A percentile compares a stretch with the other conserved stretches of the same genome.
Evolutionary conservation across 2,888 invertebrate species (phyloP).

Genomic region (Eilema sororculum): DNA sequence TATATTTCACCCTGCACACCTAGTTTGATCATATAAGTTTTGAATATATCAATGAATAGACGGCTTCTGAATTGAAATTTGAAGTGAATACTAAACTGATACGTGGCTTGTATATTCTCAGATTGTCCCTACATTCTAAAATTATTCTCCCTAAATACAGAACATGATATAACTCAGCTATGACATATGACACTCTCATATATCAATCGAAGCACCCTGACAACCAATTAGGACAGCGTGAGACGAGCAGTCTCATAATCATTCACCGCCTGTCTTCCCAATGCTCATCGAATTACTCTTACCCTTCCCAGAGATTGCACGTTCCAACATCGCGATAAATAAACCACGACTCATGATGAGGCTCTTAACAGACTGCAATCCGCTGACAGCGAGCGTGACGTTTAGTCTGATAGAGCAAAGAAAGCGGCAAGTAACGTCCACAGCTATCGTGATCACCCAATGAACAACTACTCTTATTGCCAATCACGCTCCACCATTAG

Average conservation of each 20-base stretch:
- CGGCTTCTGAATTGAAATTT: neutral
- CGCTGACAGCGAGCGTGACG: slow-evolving; percentile 65
- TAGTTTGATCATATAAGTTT: too few relatives aligned
- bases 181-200: slow-evolving; percentile 40
- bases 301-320: slow-evolving; percentile 44
- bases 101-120: neutral
- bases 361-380: slow-evolving; percentile 44
- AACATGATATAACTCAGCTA: slow-evolving; percentile 6
- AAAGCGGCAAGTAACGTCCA: slow-evolving; percentile 50
- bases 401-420: slow-evolving; percentile 61
- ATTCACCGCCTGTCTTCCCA: slow-evolving; percentile 35
- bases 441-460: slow-evolving; percentile 71
- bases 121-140: slow-evolving; percentile 1
- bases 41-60: neutral
- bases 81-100: neutral
- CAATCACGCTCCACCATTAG: slow-evolving; percentile 77
- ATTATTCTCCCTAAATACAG: slow-evolving; percentile 24
- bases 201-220: slow-evolving; percentile 46
- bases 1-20: too few relatives aligned
- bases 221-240: slow-evolving; percentile 44
- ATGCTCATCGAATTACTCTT: slow-evolving; percentile 55
- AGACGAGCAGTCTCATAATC: slow-evolving; percentile 41
- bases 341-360: slow-evolving; percentile 53
- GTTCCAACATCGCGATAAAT: slow-evolving; percentile 56
- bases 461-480: slow-evolving; percentile 63